phyloP scores from a whole-genome alignment of 2,888 invertebrate genomes.

The Hydropsyche betteni region DNA sequence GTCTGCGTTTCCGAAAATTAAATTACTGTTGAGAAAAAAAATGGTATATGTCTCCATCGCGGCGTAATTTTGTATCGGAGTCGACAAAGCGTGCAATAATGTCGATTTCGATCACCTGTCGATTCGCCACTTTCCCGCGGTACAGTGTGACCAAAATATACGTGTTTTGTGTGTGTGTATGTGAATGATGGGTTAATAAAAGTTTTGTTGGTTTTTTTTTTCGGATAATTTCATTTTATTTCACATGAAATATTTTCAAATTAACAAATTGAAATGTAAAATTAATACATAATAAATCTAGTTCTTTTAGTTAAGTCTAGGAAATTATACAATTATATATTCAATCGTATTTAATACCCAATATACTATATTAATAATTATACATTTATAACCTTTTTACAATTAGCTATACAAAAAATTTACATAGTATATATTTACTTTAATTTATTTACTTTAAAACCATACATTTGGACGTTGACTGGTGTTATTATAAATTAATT shows the following conservation, averaged over 20 bases:
- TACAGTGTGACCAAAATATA: not conserved
- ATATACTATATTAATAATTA: constrained; percentile 46
- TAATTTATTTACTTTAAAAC: constrained; percentile 8
- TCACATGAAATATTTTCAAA: constrained; percentile 40
- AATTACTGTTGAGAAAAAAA: not conserved
- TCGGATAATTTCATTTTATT: constrained; percentile 37
- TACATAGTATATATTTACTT: constrained; percentile 32
- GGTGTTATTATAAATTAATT: too few species aligned
- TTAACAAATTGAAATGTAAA: constrained; percentile 37
- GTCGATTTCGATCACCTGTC: constrained; percentile 18
- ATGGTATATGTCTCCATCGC: constrained; percentile 1
- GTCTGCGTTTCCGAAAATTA: too few species aligned
- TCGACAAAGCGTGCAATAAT: constrained; percentile 21
- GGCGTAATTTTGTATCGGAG: not conserved
- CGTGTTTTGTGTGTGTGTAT: not conserved
- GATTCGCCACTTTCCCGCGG: not conserved
- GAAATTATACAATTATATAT: constrained; percentile 42
- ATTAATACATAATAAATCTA: constrained; percentile 39
- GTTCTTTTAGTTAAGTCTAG: constrained; percentile 25
- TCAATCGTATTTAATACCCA: constrained; percentile 49
- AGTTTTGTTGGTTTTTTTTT: constrained; percentile 11
- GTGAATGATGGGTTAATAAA: not conserved
- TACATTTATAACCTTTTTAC: constrained; percentile 43
- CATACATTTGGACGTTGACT: not conserved
- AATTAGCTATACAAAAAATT: constrained; percentile 44